Conservation (phyloP, 2,797 vertebrate genomes). For the Mus spretus region DNA sequence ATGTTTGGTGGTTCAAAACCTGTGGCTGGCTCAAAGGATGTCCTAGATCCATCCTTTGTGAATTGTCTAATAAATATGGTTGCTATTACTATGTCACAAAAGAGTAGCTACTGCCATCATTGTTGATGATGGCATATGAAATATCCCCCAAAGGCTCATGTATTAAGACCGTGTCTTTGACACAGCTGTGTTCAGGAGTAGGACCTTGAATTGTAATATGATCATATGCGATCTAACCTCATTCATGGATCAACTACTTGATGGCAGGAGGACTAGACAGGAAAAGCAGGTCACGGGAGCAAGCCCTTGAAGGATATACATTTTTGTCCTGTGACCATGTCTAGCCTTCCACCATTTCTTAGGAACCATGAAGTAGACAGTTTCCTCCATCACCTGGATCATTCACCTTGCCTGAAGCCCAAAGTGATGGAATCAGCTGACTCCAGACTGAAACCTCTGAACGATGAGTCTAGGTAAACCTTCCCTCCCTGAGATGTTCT, state of each 20-base stretch:
- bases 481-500: neutral
- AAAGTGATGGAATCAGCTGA: neutral
- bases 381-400: neutral
- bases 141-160: neutral
- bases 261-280: neutral
- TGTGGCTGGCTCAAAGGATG: neutral
- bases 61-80: neutral
- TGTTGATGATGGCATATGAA: neutral
- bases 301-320: neutral
- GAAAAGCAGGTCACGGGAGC: neutral
- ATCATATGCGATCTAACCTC: neutral
- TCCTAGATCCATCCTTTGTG: neutral
- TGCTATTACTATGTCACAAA: neutral
- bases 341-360: neutral
- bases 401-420: neutral
- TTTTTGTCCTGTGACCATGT: neutral
- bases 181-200: neutral
- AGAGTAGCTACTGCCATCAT: neutral
- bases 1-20: neutral
- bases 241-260: neutral
- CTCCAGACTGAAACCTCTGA: neutral
- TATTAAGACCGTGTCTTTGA: neutral
- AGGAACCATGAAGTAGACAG: neutral
- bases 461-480: neutral
- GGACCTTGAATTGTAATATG: neutral